Evolutionary conservation across 2,113 vertebrate species (phyloP).

Genomic region (Triplophysa siluroides): DNA sequence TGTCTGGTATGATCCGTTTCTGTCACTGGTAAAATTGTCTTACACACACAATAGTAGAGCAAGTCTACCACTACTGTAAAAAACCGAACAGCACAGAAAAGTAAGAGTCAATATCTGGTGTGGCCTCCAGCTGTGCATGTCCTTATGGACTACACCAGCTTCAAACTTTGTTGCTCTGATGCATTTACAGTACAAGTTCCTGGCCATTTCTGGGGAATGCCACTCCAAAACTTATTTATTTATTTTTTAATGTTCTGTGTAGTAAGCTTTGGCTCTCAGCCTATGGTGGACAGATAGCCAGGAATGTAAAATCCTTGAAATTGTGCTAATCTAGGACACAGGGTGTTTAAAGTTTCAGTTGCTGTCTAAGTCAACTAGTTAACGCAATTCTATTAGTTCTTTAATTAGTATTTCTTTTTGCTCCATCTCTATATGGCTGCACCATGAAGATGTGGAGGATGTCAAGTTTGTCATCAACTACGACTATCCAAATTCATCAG

Average conservation of each 20-base stretch:
- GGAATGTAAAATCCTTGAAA: not conserved
- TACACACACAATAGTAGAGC: too few relatives aligned
- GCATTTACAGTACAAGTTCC: too few relatives aligned
- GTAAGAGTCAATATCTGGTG: too few relatives aligned
- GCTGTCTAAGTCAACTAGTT: not conserved
- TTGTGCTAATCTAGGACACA: too few relatives aligned
- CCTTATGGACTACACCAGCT: too few relatives aligned
- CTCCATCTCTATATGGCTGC: conserved; percentile 32
- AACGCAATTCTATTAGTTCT: not conserved
- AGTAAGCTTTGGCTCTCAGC: not conserved
- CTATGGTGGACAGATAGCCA: not conserved
- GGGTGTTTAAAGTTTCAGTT: not conserved
- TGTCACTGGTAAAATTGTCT: too few relatives aligned
- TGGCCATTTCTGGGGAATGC: too few relatives aligned
- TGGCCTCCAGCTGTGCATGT: too few relatives aligned
- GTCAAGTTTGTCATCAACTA: conserved; percentile 99
- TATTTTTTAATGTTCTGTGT: conserved; percentile 3
- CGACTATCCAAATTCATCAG: conserved; percentile 97
- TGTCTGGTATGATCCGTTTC: too few relatives aligned
- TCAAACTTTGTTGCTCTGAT: too few relatives aligned
- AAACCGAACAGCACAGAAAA: too few relatives aligned
- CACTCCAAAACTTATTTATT: not conserved
- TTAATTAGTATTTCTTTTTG: conserved; percentile 1
- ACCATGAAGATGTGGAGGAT: conserved; percentile 91
- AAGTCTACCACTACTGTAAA: too few relatives aligned